phyloP scores from a whole-genome alignment of 1,140 invertebrate genomes.

The Atta cephalotes region DNA sequence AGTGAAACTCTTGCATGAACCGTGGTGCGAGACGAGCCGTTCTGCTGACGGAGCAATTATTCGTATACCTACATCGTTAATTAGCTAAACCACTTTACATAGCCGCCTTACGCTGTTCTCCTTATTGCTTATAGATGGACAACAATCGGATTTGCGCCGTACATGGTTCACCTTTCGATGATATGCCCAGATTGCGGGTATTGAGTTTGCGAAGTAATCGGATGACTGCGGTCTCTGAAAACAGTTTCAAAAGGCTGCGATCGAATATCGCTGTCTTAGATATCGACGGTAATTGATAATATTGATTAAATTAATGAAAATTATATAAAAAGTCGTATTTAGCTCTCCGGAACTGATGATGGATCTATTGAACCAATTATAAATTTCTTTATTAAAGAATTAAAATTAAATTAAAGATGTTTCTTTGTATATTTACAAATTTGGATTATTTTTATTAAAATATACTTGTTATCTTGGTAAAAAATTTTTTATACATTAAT shows the following conservation, averaged over 20 bases:
- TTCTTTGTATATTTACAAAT: too few relatives aligned
- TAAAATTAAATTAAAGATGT: too few relatives aligned
- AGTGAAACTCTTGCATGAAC: constrained; percentile 78
- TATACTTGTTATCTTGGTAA: too few relatives aligned
- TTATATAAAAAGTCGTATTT: neutral
- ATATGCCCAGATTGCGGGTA: constrained; percentile 93
- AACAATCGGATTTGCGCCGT: constrained; percentile 91
- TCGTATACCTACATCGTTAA: constrained; percentile 68
- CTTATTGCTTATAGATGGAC: constrained; percentile 86
- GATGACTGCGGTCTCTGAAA: constrained; percentile 91
- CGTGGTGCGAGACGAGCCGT: constrained; percentile 72
- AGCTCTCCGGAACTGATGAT: neutral
- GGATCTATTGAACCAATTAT: too few relatives aligned
- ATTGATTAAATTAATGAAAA: neutral
- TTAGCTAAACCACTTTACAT: constrained; percentile 66
- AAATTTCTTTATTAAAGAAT: too few relatives aligned
- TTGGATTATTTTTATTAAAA: too few relatives aligned
- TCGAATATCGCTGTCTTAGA: constrained; percentile 94
- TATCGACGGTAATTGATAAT: constrained; percentile 90
- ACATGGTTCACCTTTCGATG: constrained; percentile 91
- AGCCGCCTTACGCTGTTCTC: constrained; percentile 58
- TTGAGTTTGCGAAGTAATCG: constrained; percentile 93
- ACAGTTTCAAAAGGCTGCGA: constrained; percentile 91
- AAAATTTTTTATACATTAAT: too few relatives aligned
- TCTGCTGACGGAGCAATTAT: constrained; percentile 74